Evolutionary conservation across 2,888 invertebrate species (phyloP).

Genomic region (Abscondita cerata): DNA sequence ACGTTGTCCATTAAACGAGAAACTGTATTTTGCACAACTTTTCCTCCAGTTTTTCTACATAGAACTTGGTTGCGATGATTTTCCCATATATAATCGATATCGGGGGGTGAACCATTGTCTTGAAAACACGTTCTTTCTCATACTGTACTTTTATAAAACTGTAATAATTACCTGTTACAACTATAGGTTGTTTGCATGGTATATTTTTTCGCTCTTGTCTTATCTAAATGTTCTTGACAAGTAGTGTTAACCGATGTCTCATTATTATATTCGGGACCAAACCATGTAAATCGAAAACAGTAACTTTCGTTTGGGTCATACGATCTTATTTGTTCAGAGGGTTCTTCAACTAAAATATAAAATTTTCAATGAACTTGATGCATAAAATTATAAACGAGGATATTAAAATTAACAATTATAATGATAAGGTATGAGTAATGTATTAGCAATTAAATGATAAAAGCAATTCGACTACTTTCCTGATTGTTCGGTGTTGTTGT

Average conservation of each 20-base stretch:
- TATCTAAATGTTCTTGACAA: conserved; percentile 51
- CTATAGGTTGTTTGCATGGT: conserved; percentile 70
- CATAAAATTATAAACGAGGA: background rate
- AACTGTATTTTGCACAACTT: conserved; percentile 72
- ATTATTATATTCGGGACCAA: conserved; percentile 69
- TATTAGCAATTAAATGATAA: too few species aligned
- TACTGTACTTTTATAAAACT: background rate
- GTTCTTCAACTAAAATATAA: background rate
- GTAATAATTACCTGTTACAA: conserved; percentile 65
- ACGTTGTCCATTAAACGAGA: conserved; percentile 68
- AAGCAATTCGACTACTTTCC: too few species aligned
- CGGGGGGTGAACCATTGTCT: conserved; percentile 70
- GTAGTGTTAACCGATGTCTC: conserved; percentile 61
- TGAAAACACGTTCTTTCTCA: too few species aligned
- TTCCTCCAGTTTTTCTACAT: conserved; percentile 65
- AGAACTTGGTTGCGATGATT: conserved; percentile 62
- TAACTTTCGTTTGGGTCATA: conserved; percentile 47
- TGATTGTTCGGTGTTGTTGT: background rate
- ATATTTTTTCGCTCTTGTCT: conserved; percentile 53
- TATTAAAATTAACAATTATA: background rate
- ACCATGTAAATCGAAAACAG: conserved; percentile 75
- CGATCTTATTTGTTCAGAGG: background rate
- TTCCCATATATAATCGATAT: conserved; percentile 68
- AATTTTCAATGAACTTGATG: background rate
- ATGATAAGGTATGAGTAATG: background rate